Evolutionary conservation across 23 tunicate species (phyloP).

Genomic region (Halocynthia roretzi): DNA sequence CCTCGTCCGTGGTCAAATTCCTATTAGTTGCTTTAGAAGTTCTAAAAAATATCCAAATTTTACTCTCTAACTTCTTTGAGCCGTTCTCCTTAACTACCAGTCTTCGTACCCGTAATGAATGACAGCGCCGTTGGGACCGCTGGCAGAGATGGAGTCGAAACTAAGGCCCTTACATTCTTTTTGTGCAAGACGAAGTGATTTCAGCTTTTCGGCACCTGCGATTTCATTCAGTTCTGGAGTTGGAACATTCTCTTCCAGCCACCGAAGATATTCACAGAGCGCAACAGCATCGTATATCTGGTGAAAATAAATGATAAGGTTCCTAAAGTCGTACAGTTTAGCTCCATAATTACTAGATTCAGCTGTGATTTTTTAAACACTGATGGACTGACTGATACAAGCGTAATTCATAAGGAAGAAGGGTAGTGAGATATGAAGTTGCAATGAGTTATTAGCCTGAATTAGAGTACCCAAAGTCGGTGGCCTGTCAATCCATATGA

Average conservation of each 20-base stretch:
- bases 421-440: no score
- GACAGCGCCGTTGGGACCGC: conserved; percentile 27
- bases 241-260: conserved; percentile 24
- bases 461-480: conserved; percentile 20
- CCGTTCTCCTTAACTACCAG: background rate
- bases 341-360: no score
- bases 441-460: no score
- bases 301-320: no score
- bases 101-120: conserved; percentile 22
- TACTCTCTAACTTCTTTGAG: background rate
- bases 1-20: conserved; percentile 11
- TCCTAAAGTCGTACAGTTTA: no score
- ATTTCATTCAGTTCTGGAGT: background rate
- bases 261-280: conserved; percentile 10
- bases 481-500: conserved; percentile 72
- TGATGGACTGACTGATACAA: no score
- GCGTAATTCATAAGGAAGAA: no score
- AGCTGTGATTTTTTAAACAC: no score
- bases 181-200: background rate
- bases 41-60: background rate
- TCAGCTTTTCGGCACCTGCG: background rate
- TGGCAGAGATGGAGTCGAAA: conserved; percentile 34
- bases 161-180: background rate
- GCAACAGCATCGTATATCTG: conserved; percentile 20
- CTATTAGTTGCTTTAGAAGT: conserved; percentile 3